A percentile compares a stretch with the other conserved stretches of the same genome.
Evolutionary conservation across 2,888 invertebrate genomes (phyloP).

Genomic region (Cinara cedri): DNA sequence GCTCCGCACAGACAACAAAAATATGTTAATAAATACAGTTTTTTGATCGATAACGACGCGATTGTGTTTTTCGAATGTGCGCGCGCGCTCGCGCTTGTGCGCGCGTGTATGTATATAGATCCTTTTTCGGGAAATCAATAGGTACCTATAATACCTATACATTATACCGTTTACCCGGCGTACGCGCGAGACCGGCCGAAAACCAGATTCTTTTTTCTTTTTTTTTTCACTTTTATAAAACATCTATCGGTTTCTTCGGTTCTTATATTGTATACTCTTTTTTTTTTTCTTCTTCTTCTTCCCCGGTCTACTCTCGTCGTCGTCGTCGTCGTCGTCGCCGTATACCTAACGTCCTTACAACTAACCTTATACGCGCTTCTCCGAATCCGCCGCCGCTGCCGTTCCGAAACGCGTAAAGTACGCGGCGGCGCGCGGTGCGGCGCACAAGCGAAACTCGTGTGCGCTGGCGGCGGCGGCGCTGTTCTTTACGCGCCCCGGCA

Average conservation of each 20-base stretch:
- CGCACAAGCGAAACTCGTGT: slow-evolving; percentile 23
- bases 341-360: too few relatives aligned
- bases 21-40: slow-evolving; percentile 53
- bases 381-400: slow-evolving; percentile 9
- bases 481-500: slow-evolving; percentile 23
- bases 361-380: slow-evolving; percentile 38
- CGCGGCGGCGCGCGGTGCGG: not conserved
- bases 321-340: too few relatives aligned
- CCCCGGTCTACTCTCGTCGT: not conserved
- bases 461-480: slow-evolving; percentile 17
- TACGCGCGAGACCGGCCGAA: slow-evolving; percentile 10
- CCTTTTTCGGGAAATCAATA: slow-evolving; percentile 49
- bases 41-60: slow-evolving; percentile 56
- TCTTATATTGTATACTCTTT: not conserved
- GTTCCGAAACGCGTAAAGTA: slow-evolving; percentile 30
- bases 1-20: slow-evolving; percentile 43
- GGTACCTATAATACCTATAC: too few relatives aligned
- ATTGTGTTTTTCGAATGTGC: slow-evolving; percentile 17
- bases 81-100: too few relatives aligned
- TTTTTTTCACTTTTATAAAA: not conserved
- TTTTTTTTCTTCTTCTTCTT: slow-evolving; percentile 8
- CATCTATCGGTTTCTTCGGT: not conserved
- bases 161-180: too few relatives aligned
- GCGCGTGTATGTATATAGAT: slow-evolving; percentile 5
- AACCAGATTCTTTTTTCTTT: slow-evolving; percentile 51